A percentile compares a stretch with the other conserved stretches of the same genome.
phyloP scores from a whole-genome alignment of 2,113 vertebrate genomes.

The Hydropotes inermis region DNA sequence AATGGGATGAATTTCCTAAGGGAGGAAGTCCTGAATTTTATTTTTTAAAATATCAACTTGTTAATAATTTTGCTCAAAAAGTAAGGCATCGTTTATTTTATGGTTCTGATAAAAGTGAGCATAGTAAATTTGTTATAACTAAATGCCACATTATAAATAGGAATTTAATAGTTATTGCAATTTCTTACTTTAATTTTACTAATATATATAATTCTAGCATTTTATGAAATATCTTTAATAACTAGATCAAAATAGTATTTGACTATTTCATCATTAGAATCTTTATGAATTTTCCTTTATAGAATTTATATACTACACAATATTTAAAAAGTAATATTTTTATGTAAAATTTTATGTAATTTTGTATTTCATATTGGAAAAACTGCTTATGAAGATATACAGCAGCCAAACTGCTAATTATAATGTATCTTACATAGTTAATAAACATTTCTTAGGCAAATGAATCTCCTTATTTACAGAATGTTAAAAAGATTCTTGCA shows the following conservation, averaged over 20 bases:
- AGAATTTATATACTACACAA: neutral
- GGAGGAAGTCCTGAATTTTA: conserved; percentile 80
- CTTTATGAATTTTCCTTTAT: neutral
- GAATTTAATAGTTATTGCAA: neutral
- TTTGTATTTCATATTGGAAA: conserved; percentile 11
- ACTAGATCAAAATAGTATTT: neutral
- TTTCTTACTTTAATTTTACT: neutral
- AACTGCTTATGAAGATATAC: neutral
- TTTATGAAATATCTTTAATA: conserved; percentile 4
- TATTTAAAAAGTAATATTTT: conserved; percentile 16
- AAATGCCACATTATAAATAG: neutral
- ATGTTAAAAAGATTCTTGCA: conserved; percentile 69
- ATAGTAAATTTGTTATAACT: neutral
- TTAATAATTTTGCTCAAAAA: conserved; percentile 73
- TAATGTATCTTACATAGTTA: neutral
- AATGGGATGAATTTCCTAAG: conserved; percentile 81
- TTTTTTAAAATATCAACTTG: conserved; percentile 75
- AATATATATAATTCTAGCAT: neutral
- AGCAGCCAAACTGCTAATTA: neutral
- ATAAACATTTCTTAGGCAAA: neutral
- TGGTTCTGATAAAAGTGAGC: neutral
- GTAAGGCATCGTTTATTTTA: conserved; percentile 72
- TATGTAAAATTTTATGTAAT: neutral
- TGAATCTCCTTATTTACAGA: conserved; percentile 72
- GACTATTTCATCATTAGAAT: neutral